Percentiles rank a stretch among this genome's conserved stretches.
These are phyloP conservation scores for Aphidius gifuensis DNA, from an alignment of 1,140 invertebrate genomes.

Conservation along the genomic window DNA sequence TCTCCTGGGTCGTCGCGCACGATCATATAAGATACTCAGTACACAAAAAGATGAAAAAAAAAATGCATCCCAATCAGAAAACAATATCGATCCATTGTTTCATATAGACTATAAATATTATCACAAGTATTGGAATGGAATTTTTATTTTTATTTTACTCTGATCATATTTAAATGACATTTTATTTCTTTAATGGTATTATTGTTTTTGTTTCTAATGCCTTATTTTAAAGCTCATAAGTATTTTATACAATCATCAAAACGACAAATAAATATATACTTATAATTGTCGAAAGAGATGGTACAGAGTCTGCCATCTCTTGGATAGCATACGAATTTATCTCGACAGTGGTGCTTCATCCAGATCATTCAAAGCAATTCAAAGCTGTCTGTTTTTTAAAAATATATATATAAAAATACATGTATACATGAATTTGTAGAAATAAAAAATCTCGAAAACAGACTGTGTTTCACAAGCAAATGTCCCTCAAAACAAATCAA, in stretches of 20 bases:
- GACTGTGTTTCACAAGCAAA: background rate
- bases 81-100: constrained; percentile 58
- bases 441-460: background rate
- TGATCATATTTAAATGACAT: background rate
- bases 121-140: constrained; percentile 22
- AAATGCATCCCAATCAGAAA: constrained; percentile 47
- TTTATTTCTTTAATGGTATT: background rate
- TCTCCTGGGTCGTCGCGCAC: background rate
- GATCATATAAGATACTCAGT: constrained; percentile 2
- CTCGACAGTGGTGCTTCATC: constrained; percentile 12
- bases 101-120: constrained; percentile 50
- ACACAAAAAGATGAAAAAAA: background rate
- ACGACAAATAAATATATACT: background rate
- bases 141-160: background rate
- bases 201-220: background rate
- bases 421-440: background rate
- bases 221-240: no score
- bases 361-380: constrained; percentile 34
- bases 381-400: constrained; percentile 11
- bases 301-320: constrained; percentile 40
- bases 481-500: background rate
- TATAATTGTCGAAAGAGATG: background rate
- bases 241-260: background rate
- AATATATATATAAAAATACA: constrained; percentile 1
- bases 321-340: constrained; percentile 23